Base-by-base conservation (phyloP, 2,113 vertebrate genomes). In the Gallinago paraguaiae region DNA sequence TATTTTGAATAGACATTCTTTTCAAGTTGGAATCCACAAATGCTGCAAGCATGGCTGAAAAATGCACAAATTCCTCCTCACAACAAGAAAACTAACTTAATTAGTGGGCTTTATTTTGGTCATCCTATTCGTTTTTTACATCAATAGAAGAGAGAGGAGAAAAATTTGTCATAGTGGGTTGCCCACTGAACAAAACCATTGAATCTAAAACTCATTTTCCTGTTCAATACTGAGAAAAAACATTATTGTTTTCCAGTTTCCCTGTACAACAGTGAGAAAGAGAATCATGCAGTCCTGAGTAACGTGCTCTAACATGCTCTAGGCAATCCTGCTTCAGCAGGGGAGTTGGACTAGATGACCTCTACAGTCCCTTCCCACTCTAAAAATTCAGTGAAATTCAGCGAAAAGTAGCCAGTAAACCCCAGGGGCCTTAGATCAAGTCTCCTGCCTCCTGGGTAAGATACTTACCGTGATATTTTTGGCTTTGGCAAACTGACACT, bases 381-480 rank as follows among this genome's bases (percentile, higher is more conserved):
- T 43, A 43, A 43, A 43, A 43, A 43, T 43, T 43, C 41, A 43
- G 41, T 43, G 41, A 43, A 43, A 13, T 43, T 43, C 41, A 43
- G 41, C 13, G 41, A 43, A 59, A 35, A 83, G 35, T 8, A 67
- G n/a, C 4, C 33, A 83, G 18, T 53, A 69, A 69, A 13, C 7
- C 31, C 22, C 11, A n/a, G 4, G 3, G 3, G 4, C 4, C 57
- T 67, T 13, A 45, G 23, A 24, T 65, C 1, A 3, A 57, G 6
- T n/a, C 22, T 85, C 16, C 13, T 1, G 2, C 27, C n/a, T 72
- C 17, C 7, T 22, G 63, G 11, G 10, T 43, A 64, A 65, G 20
- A 68, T 7, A 89, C 9, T 48, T 45, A 41, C 11, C 5, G 5
- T 30, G 4, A 79, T 25, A 15, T 68, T 76, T 76, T 68, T 56